Conservation (phyloP, 2,888 invertebrate species). For the Diadromus collaris region DNA sequence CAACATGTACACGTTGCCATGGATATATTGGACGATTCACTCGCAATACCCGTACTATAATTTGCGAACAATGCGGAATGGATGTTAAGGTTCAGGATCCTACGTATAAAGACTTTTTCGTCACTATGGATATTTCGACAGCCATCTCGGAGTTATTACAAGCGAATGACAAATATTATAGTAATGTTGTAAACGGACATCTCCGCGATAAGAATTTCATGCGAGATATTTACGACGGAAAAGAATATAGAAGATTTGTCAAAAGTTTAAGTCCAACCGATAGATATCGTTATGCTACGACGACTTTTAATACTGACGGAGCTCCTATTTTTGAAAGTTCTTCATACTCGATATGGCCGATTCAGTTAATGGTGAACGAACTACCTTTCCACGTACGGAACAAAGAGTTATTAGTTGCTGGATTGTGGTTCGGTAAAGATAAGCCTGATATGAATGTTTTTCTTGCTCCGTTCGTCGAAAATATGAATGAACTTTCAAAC, state of each 20-base stretch:
- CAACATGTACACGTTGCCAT: constrained; percentile 36
- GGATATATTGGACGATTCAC: constrained; percentile 34
- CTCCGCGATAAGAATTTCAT: constrained; percentile 11
- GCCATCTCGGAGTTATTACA: constrained; percentile 46
- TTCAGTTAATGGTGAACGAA: constrained; percentile 56
- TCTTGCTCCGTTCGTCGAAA: constrained; percentile 53
- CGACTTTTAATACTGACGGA: constrained; percentile 55
- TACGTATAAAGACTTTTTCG: constrained; percentile 46
- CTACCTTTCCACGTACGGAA: constrained; percentile 43
- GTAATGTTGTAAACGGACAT: constrained; percentile 38
- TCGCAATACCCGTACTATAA: constrained; percentile 19
- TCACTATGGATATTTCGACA: constrained; percentile 44
- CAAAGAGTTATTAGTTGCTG: constrained; percentile 31
- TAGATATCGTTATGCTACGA: constrained; percentile 46
- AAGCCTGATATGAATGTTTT: constrained; percentile 57
- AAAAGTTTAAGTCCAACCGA: constrained; percentile 36
- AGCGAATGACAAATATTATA: constrained; percentile 49
- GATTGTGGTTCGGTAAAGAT: constrained; percentile 51
- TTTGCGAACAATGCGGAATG: constrained; percentile 26
- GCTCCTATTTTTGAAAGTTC: constrained; percentile 53
- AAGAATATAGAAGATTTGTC: constrained; percentile 50
- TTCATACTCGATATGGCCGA: constrained; percentile 50
- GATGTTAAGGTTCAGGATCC: constrained; percentile 25
- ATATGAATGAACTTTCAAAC: constrained; percentile 50
- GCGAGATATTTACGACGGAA: constrained; percentile 54